Evolutionary conservation across 2,113 vertebrate species (phyloP).

Genomic region (Anoura caudifer): DNA sequence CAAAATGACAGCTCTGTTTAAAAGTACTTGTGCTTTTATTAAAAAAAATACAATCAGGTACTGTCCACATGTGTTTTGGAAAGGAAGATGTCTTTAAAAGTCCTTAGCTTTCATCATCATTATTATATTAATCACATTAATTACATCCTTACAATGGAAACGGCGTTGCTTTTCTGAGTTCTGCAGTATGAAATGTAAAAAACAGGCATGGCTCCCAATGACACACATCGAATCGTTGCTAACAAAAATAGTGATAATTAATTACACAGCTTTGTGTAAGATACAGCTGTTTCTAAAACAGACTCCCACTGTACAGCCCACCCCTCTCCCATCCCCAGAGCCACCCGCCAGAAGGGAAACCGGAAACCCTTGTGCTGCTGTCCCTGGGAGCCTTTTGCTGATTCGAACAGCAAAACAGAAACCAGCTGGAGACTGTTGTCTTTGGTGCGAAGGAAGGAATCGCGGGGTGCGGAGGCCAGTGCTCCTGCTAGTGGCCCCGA

Average conservation of each 20-base stretch:
- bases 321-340: conserved; percentile 69
- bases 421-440: conserved; percentile 76
- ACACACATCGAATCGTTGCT: conserved; percentile 55
- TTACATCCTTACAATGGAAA: conserved; percentile 75
- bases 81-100: conserved; percentile 78
- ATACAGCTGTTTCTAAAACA: conserved; percentile 79
- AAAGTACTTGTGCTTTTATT: conserved; percentile 88
- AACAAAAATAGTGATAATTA: conserved; percentile 78
- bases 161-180: conserved; percentile 69
- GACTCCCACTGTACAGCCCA: conserved; percentile 75
- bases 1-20: conserved; percentile 66
- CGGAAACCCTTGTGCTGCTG: neutral
- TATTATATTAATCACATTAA: conserved; percentile 88
- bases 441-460: conserved; percentile 81
- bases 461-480: conserved; percentile 50
- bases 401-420: conserved; percentile 35
- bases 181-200: conserved; percentile 71
- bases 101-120: conserved; percentile 76
- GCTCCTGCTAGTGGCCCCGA: neutral
- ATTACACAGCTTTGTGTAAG: conserved; percentile 76
- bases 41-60: conserved; percentile 84
- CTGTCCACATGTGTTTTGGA: conserved; percentile 79
- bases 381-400: conserved; percentile 62
- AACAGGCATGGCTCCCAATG: conserved; percentile 44
- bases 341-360: conserved; percentile 64